A percentile compares a stretch with the other conserved stretches of the same genome.
Evolutionary conservation across 2,888 invertebrate species (phyloP).

Genomic region (Lasioglossum marginatum): DNA sequence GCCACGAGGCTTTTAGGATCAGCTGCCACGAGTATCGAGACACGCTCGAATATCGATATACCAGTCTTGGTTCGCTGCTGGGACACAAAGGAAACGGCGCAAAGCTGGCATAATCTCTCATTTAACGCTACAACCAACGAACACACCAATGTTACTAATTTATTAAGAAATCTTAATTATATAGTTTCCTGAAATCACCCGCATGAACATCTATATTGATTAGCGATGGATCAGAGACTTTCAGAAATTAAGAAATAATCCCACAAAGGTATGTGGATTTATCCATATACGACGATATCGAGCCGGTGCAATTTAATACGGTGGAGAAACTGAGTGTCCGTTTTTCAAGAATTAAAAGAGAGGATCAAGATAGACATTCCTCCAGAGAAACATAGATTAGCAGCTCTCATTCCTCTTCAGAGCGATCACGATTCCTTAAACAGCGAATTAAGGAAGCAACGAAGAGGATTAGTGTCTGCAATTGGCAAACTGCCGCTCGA

Average conservation of each 20-base stretch:
- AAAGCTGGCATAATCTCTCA: neutral
- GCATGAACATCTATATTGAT: no score
- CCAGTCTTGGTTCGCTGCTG: slow-evolving; percentile 13
- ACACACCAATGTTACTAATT: neutral
- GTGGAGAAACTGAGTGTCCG: neutral
- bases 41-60: slow-evolving; percentile 47
- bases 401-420: neutral
- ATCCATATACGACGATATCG: no score
- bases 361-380: neutral
- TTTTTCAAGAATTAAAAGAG: neutral
- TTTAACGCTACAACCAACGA: neutral
- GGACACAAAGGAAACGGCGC: neutral
- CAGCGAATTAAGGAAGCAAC: neutral
- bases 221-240: no score
- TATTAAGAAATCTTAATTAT: neutral
- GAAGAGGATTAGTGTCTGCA: neutral
- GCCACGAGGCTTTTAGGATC: slow-evolving; percentile 54
- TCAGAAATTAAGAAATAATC: no score
- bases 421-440: neutral
- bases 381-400: neutral
- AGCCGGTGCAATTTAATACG: neutral
- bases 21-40: slow-evolving; percentile 53
- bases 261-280: no score
- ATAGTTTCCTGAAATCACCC: no score
- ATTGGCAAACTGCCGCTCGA: neutral